Percentiles rank a stretch among this genome's conserved stretches.
These are phyloP conservation scores for Grantiella picta DNA, from an alignment of 2,113 vertebrate genomes.

Conservation along the genomic window DNA sequence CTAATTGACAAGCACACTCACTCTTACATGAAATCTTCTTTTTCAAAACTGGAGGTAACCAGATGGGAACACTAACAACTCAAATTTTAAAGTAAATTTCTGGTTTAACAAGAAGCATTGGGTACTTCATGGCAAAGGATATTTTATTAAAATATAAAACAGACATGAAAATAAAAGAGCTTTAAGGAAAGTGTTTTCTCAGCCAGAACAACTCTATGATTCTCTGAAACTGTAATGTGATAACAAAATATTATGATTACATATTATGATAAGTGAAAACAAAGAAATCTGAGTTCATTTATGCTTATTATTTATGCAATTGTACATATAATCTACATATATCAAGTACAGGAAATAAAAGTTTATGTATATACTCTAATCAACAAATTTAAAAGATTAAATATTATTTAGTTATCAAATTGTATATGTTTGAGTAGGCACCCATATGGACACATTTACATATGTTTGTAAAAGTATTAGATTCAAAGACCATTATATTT, in stretches of 20 bases:
- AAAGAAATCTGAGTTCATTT: not conserved
- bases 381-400: not conserved
- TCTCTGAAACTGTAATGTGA: not conserved
- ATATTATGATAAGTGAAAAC: not conserved
- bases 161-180: not conserved
- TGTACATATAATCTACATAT: not conserved
- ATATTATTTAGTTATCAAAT: not conserved
- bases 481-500: not conserved
- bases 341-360: not conserved
- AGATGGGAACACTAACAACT: not conserved
- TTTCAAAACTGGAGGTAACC: not conserved
- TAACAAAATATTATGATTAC: not conserved
- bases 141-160: not conserved
- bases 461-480: not conserved
- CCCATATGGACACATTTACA: not conserved
- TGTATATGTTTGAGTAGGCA: not conserved
- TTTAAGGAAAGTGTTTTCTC: not conserved
- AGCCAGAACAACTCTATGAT: not conserved
- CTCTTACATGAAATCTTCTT: not conserved
- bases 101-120: not conserved
- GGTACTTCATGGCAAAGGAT: not conserved
- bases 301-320: not conserved
- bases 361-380: not conserved
- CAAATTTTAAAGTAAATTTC: not conserved
- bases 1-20: not conserved